Evolutionary conservation across 2,888 invertebrate species (phyloP), one percentile per base, ranked within the genome.

Genomic region (Reticulitermes lucifugus): DNA sequence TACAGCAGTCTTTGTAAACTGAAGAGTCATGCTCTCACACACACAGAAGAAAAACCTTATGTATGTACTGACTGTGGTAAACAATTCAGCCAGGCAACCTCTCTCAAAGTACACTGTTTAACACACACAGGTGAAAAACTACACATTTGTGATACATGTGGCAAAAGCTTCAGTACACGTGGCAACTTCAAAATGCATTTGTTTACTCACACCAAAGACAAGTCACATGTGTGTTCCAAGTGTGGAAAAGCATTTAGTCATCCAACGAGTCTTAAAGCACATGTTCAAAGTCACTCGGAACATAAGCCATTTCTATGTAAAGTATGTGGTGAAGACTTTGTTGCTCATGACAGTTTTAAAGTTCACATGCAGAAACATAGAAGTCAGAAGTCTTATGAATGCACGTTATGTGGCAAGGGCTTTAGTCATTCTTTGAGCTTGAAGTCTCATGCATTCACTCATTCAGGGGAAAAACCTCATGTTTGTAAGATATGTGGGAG

Each of bases 381-480:
- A 21, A 41, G 73, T 18, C 22, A 73, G 14, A 73, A 73, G 25
- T 41, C 41, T n/a, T 73, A 41, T 29, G 73, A 73, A 29, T 73
- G 73, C 22, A 41, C 73, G 14, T 41, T 73, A 21, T 73, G 73
- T 73, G 73, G 73, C 2, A 73, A 73, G 41, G 4, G 41, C 9
- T 73, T 73, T 22, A 73, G 73, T 35, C 73, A 73, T 18, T 29
- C 73, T 73, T 41, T 73, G 73, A 73, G 73, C 25, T 35, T 73
- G 41, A 73, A 73, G 22, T 73, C 73, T 41, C 73, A 73, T 73
- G 73, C 73, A 35, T 73, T 25, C 73, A 73, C 73, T 25, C 73
- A 73, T 73, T 73, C 73, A 6, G 73, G 73, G 14, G 73, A 73
- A 35, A 73, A 73, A 73, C 73, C 73, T 21, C 73, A 73, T 18